Percentiles rank a stretch among this genome's conserved stretches.
phyloP scores from a whole-genome alignment of 1,140 invertebrate species.

The Lepidostoma basale region DNA sequence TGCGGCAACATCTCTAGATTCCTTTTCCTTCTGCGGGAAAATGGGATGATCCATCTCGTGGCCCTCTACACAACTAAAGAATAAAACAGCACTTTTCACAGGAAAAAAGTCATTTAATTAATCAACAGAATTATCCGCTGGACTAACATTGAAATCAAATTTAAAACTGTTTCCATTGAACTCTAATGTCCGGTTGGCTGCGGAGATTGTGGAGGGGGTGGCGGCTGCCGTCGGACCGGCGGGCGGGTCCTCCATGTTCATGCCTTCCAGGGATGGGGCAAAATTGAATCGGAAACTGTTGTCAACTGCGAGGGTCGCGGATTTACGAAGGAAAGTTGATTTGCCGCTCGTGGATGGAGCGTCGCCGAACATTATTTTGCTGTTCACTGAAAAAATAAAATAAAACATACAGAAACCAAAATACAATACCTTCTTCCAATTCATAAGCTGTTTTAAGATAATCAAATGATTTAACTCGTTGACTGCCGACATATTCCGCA shows the following conservation, averaged over 20 bases:
- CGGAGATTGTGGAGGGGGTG: neutral
- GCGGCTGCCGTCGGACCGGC: no score
- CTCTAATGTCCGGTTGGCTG: neutral
- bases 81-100: no score
- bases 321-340: slow-evolving; percentile 64
- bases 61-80: no score
- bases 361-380: slow-evolving; percentile 57
- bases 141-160: slow-evolving; percentile 16
- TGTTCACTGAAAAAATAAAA: slow-evolving; percentile 46
- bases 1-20: no score
- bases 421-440: neutral
- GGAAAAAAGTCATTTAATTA: no score
- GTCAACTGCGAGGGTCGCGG: slow-evolving; percentile 49
- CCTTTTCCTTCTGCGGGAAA: no score
- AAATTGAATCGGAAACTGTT: slow-evolving; percentile 65
- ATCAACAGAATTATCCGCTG: no score
- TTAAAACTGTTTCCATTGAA: neutral
- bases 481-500: no score
- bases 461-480: no score
- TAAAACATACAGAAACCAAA: neutral
- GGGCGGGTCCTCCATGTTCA: neutral
- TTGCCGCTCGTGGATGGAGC: slow-evolving; percentile 53
- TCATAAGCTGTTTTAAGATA: neutral
- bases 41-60: no score
- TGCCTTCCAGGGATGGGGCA: slow-evolving; percentile 28